Evolutionary conservation across 2,797 vertebrate genomes (phyloP), one percentile per base, ranked within the genome.

Genomic region (Odontamblyopus rebecca): DNA sequence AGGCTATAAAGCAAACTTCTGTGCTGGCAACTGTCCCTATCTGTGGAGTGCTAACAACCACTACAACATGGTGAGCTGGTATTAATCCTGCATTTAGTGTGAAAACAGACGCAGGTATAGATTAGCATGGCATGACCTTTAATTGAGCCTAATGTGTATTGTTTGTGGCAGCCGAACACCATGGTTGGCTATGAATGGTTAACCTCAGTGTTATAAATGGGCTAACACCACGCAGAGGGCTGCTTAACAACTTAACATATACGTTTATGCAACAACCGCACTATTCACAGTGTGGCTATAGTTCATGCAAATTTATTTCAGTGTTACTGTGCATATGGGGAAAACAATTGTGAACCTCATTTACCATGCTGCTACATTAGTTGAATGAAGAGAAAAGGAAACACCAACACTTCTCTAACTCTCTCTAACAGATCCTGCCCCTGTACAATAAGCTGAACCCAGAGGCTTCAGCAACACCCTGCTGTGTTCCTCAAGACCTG

Each of bases 371-470:
- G n/a, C 41, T 44, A 12, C 23, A 65, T 27, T 15, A 26, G n/a
- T 6, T 35, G 16, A 3, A n/a, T 62, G 23, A 19, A 62, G 19
- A n/a, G 23, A 26, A 26, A 57, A 54, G 7, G n/a, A 12, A 57
- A 57, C 54, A 4, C 9, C 26, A 63, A 26, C n/a, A 23, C 29
- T 5, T 44, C 23, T 63, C 61, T 35, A 44, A 44, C n/a, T 26
- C 5, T 63, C 26, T 66, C 26, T 66, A 11, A 71, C 86, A 95
- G 94, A 94, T 95, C 79, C 90, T 95, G 77, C 94, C 94, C 11
- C 87, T 95, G 70, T 95, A 95, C 90, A 95, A 95, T 87, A 95
- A 94, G 87, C 85, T 95, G 87, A 95, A 95, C 80, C 95, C 95
- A 0, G 93, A 95, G 83, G 95, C 95, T 35, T 95, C 95, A 0